These are phyloP conservation scores for Paralichthys olivaceus DNA, from an alignment of 2,113 vertebrate species.

Conservation along the genomic window DNA sequence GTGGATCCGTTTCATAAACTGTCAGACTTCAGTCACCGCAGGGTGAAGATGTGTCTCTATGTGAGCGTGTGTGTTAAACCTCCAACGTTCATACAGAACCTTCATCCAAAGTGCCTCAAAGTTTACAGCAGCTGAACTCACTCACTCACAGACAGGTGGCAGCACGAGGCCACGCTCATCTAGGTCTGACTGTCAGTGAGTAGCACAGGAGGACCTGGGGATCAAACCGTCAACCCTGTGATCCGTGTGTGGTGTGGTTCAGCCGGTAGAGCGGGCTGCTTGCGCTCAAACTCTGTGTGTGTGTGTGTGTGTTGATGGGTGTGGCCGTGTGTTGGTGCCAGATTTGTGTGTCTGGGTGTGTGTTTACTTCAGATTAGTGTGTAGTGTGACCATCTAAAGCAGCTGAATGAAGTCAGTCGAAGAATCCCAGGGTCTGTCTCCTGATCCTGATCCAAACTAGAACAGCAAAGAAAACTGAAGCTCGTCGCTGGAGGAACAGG, in stretches of 20 bases:
- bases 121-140: background rate
- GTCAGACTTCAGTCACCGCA: too few species aligned
- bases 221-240: background rate
- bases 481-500: background rate
- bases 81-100: too few species aligned
- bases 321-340: background rate
- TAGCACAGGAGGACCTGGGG: too few species aligned
- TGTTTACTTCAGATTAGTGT: slow-evolving; percentile 17
- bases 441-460: too few species aligned
- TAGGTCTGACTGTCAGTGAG: too few species aligned
- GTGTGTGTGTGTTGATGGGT: background rate
- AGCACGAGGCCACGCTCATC: background rate
- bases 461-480: too few species aligned
- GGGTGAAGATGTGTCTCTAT: too few species aligned
- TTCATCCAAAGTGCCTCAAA: too few species aligned
- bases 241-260: background rate
- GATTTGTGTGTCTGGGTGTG: slow-evolving; percentile 26
- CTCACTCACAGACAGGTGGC: background rate
- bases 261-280: background rate
- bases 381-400: background rate
- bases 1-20: too few species aligned
- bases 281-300: background rate
- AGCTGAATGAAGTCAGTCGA: too few species aligned
- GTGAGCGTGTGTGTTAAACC: too few species aligned
- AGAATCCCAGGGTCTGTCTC: too few species aligned